Evolutionary conservation across 1,140 invertebrate species (phyloP).

Genomic region (Drosophila lacteicornis): DNA sequence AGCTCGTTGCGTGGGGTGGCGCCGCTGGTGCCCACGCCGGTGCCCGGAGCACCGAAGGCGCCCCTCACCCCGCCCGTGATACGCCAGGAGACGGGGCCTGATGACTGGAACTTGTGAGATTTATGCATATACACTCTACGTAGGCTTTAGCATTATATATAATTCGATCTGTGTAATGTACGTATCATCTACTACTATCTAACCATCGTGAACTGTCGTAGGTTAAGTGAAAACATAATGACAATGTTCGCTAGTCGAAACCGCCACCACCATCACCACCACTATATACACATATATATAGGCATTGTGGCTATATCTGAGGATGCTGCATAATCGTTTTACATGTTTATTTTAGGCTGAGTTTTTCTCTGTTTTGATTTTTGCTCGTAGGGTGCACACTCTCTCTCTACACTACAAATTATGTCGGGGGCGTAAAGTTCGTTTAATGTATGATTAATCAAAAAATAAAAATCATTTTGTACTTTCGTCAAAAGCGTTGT

Average conservation of each 20-base stretch:
- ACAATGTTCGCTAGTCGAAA: constrained; percentile 73
- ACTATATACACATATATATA: constrained; percentile 22
- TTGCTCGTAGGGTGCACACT: constrained; percentile 21
- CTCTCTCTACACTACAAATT: constrained; percentile 37
- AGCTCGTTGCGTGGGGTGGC: constrained; percentile 48
- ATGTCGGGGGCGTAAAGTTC: constrained; percentile 46
- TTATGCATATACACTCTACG: constrained; percentile 61
- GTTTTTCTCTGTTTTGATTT: constrained; percentile 38
- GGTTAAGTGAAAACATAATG: constrained; percentile 65
- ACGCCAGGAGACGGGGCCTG: constrained; percentile 70
- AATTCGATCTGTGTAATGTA: constrained; percentile 48
- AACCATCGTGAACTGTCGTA: constrained; percentile 61
- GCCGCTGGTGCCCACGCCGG: constrained; percentile 65
- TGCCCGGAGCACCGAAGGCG: constrained; percentile 63
- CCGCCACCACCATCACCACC: constrained; percentile 31
- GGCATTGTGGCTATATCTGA: constrained; percentile 54
- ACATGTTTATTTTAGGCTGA: constrained; percentile 31
- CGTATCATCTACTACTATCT: constrained; percentile 54
- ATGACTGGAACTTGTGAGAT: constrained; percentile 82
- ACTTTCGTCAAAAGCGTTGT: constrained; percentile 57
- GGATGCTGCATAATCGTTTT: constrained; percentile 45
- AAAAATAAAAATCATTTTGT: constrained; percentile 70
- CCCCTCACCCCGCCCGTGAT: constrained; percentile 64
- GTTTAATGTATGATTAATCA: constrained; percentile 34
- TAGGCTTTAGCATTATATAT: constrained; percentile 50